Base-by-base conservation (phyloP, 2,113 vertebrate genomes). In the Eurypyga helias region DNA sequence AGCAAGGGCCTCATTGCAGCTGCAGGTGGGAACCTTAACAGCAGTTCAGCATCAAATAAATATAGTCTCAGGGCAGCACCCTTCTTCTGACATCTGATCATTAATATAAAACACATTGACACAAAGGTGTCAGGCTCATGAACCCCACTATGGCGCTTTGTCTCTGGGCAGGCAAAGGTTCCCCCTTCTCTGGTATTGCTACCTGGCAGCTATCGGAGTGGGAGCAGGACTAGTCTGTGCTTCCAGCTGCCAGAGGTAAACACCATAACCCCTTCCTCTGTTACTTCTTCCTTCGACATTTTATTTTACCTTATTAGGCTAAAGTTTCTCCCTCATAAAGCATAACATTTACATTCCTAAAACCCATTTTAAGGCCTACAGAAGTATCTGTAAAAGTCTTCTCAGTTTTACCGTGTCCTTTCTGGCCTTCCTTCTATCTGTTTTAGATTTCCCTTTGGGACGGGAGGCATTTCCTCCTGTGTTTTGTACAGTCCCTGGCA, bases 311-410 rank as follows among this genome's bases (percentile, higher is more conserved):
- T 97, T 97, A 96, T 97, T 97, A 97, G 96, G 96, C 69, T 91
- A 91, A 89, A 89, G 87, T 87, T 94, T 96, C 93, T 97, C 70
- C 26, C 61, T 94, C 52, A 51, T 38, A 64, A 95, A 96, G 70
- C 91, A 93, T 96, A 97, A 96, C 96, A 65, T 96, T 97, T 97
- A 96, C 93, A 96, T 96, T 97, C 93, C 93, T 93, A 60, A 96
- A 96, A 55, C 38, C 52, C 69, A 7, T 91, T 84, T 3, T 6
- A 87, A 91, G 89, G 61, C 77, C 61, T 89, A 71, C 65, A 79
- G 57, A 92, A 96, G 64, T 89, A 73, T 67, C 81, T 83, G 52
- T 57, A 61, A 12, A 80, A 78, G 11, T 82, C 73, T 80, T 85
- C 36, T 71, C 34, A 62, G 55, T 73, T 87, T 87, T 82, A 55